Percentiles rank a stretch among this genome's conserved stretches.
These are phyloP conservation scores for Acronicta aceris DNA, from an alignment of 2,888 invertebrate species.

Conservation along the genomic window DNA sequence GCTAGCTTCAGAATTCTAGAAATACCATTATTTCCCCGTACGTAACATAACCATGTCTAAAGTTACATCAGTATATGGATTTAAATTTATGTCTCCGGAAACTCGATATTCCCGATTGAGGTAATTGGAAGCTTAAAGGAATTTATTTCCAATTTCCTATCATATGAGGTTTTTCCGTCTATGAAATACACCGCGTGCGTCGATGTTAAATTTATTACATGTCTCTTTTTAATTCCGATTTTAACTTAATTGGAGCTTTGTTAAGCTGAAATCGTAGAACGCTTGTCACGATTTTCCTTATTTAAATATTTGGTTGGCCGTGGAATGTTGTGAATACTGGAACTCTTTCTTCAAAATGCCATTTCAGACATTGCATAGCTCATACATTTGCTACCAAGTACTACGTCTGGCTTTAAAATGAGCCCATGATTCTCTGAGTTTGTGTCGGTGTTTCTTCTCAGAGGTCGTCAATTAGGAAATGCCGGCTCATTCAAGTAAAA, in stretches of 20 bases:
- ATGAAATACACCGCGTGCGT: constrained; percentile 69
- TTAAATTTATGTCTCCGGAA: constrained; percentile 74
- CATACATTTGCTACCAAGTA: no score
- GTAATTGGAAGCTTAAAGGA: constrained; percentile 88
- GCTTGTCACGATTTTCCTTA: constrained; percentile 1
- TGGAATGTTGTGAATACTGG: no score
- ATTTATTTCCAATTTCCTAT: constrained; percentile 88
- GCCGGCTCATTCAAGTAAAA: no score
- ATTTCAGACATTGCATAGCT: no score
- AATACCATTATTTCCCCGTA: constrained; percentile 27
- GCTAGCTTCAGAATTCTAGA: constrained; percentile 6
- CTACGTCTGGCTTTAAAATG: no score
- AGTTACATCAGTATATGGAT: constrained; percentile 54
- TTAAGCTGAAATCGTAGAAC: constrained; percentile 25
- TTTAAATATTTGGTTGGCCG: neutral
- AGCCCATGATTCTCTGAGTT: no score
- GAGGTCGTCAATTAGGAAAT: no score
- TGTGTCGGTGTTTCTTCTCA: no score
- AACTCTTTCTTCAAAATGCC: no score
- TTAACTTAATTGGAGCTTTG: constrained; percentile 46
- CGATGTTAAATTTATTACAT: constrained; percentile 70
- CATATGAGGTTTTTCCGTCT: constrained; percentile 79
- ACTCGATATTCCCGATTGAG: constrained; percentile 82
- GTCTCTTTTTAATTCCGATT: constrained; percentile 66
- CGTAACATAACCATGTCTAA: constrained; percentile 37